Percentiles rank a stretch among this genome's conserved stretches.
phyloP scores from a whole-genome alignment of 2,888 invertebrate species.

The Dysmachus trigonus region DNA sequence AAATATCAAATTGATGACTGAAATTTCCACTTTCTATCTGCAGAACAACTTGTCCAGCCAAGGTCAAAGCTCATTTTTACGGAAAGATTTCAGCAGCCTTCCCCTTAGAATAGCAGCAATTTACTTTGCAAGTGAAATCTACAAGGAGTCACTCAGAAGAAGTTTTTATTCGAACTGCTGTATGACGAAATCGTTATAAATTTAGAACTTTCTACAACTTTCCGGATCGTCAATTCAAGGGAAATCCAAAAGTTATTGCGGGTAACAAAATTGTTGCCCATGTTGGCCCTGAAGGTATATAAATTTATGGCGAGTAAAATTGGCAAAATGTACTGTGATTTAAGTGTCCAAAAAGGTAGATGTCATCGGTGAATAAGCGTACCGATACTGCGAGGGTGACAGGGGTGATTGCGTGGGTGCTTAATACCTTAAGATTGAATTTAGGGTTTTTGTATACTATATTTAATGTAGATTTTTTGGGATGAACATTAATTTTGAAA shows the following conservation, averaged over 20 bases:
- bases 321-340: constrained; percentile 6
- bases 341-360: not conserved
- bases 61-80: not conserved
- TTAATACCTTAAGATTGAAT: not conserved
- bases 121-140: not conserved
- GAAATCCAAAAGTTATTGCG: not conserved
- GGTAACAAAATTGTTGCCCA: constrained; percentile 4
- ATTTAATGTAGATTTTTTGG: not conserved
- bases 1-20: no score
- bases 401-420: not conserved
- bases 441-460: not conserved
- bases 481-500: not conserved
- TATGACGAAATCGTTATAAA: constrained; percentile 15
- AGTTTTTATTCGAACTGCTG: not conserved
- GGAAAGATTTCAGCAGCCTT: not conserved
- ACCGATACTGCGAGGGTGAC: not conserved
- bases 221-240: constrained; percentile 3
- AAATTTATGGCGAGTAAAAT: not conserved
- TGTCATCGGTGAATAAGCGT: not conserved
- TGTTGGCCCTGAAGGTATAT: constrained; percentile 1
- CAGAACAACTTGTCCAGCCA: not conserved
- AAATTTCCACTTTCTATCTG: not conserved
- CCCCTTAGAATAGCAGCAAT: not conserved
- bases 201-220: constrained; percentile 10
- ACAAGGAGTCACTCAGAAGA: not conserved